These are phyloP conservation scores for Corynorhinus townsendii DNA, from an alignment of 2,113 vertebrate genomes.

Conservation along the genomic window DNA sequence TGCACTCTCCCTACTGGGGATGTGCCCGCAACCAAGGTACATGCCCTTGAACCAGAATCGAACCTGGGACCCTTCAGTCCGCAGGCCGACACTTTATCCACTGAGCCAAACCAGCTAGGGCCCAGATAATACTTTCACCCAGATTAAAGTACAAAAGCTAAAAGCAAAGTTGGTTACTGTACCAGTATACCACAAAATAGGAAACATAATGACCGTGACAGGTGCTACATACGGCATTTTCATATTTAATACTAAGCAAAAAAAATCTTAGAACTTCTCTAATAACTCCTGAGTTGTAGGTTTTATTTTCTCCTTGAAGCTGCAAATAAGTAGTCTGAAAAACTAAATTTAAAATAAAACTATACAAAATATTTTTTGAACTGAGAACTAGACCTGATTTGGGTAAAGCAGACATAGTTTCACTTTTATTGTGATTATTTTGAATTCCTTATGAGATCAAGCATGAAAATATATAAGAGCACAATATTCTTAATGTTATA, in stretches of 20 bases:
- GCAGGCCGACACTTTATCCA: no score
- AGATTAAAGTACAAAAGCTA: conserved; percentile 14
- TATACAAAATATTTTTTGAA: conserved; percentile 40
- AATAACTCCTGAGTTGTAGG: conserved; percentile 47
- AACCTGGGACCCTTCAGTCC: no score
- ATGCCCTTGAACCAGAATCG: no score
- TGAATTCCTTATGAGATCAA: conserved; percentile 50
- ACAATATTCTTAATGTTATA: conserved; percentile 42
- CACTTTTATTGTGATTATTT: conserved; percentile 40
- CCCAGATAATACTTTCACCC: not conserved
- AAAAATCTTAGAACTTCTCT: not conserved
- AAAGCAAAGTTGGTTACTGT: not conserved
- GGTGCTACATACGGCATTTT: conserved; percentile 10
- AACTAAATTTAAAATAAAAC: conserved; percentile 57
- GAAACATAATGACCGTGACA: not conserved
- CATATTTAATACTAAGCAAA: not conserved
- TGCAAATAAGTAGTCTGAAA: conserved; percentile 24
- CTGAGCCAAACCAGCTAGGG: no score
- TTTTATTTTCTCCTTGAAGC: conserved; percentile 13
- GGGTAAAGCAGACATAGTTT: conserved; percentile 58
- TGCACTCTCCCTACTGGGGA: no score
- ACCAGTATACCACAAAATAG: not conserved
- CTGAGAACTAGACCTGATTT: conserved; percentile 54
- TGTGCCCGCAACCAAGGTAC: no score
- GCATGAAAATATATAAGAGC: conserved; percentile 34